A percentile compares a stretch with the other conserved stretches of the same genome.
phyloP scores from a whole-genome alignment of 2,797 vertebrate genomes.

The Cottoperca gobio region DNA sequence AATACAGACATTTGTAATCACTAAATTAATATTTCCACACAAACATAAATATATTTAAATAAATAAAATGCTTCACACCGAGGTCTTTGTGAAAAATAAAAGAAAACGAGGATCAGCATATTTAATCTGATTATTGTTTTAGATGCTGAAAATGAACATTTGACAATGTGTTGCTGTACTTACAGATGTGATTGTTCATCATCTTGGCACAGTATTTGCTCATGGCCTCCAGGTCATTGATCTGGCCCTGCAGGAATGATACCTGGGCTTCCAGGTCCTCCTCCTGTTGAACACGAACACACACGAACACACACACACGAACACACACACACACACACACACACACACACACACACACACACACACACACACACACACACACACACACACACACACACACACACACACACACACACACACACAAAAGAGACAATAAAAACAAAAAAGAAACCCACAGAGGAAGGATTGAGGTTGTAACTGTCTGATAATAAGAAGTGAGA shows the following conservation, averaged over 20 bases:
- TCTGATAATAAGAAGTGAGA: not conserved
- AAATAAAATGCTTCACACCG: not conserved
- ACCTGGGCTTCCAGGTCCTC: constrained; percentile 96
- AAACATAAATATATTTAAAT: not conserved
- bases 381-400: not conserved
- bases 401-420: not conserved
- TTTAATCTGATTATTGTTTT: not conserved
- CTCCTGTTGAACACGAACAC: constrained; percentile 80
- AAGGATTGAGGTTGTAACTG: not conserved
- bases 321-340: not conserved
- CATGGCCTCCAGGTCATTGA: constrained; percentile 98
- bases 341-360: not conserved
- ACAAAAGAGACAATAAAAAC: not conserved
- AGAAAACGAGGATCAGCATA: not conserved
- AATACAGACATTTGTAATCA: not conserved
- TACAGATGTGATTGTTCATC: constrained; percentile 97
- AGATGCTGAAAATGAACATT: not conserved
- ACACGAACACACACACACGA: constrained; percentile 22
- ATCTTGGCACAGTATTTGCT: constrained; percentile 98
- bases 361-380: constrained; percentile 25
- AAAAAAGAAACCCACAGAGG: not conserved
- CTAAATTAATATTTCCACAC: not conserved
- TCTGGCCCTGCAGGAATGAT: constrained; percentile 97
- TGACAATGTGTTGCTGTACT: constrained; percentile 67
- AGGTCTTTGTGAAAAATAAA: not conserved